Percentiles rank a stretch among this genome's conserved stretches.
phyloP scores from a whole-genome alignment of 2,888 invertebrate species.

The Conistra vaccinii region DNA sequence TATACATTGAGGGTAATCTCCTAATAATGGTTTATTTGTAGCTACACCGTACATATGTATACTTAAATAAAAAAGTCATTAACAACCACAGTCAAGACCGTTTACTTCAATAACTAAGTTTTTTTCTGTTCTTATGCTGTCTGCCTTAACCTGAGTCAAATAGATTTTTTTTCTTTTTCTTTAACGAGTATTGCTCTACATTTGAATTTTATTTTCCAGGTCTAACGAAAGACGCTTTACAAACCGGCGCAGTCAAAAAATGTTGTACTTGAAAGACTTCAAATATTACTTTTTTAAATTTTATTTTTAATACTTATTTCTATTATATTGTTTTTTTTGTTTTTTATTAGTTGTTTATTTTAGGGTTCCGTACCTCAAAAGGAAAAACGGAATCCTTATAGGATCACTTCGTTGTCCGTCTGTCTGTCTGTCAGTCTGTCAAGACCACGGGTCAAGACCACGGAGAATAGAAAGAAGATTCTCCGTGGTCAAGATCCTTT shows the following conservation, averaged over 20 bases:
- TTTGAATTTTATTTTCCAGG: constrained; percentile 27
- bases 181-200: not conserved
- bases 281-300: not conserved
- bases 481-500: too few species aligned
- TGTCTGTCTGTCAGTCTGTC: too few species aligned
- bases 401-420: too few species aligned
- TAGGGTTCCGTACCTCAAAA: too few species aligned
- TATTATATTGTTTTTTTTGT: not conserved
- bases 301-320: not conserved
- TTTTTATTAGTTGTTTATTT: not conserved
- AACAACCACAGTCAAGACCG: not conserved
- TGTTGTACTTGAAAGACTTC: constrained; percentile 1
- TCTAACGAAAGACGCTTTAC: constrained; percentile 10
- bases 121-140: not conserved
- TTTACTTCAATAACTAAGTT: not conserved
- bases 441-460: too few species aligned
- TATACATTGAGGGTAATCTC: too few species aligned
- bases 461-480: too few species aligned
- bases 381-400: too few species aligned
- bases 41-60: too few species aligned
- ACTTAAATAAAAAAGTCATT: too few species aligned
- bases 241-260: constrained; percentile 2
- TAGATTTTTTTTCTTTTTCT: not conserved
- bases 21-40: too few species aligned
- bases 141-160: too few species aligned